These are phyloP conservation scores for Arion vulgaris DNA, from an alignment of 1,140 invertebrate genomes.

Conservation along the genomic window DNA sequence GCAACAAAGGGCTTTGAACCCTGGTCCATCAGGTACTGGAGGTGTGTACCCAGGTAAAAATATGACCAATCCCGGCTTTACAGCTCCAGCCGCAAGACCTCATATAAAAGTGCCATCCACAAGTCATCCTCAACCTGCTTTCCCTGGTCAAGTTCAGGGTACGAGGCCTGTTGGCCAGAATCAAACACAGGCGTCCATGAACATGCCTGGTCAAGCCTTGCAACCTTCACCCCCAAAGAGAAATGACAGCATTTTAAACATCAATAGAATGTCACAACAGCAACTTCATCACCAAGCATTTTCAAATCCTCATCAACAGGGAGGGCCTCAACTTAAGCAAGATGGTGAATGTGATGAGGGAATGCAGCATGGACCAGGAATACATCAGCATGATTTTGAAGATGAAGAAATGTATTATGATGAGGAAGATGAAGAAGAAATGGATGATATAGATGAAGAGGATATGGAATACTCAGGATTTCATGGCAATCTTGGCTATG, in stretches of 20 bases:
- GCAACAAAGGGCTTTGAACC: not conserved
- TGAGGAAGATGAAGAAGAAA: slow-evolving; percentile 30
- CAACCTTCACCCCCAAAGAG: not conserved
- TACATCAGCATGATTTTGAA: not conserved
- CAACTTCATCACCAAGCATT: not conserved
- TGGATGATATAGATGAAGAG: not conserved
- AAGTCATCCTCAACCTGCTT: not conserved
- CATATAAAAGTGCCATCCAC: not conserved
- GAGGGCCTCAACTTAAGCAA: not conserved
- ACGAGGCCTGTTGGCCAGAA: not conserved
- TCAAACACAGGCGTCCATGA: not conserved
- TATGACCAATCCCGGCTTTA: not conserved
- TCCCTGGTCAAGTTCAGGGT: not conserved
- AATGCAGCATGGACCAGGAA: not conserved
- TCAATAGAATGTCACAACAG: not conserved
- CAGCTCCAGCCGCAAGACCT: not conserved
- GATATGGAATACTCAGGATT: not conserved
- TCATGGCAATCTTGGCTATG: not conserved
- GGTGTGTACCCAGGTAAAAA: not conserved
- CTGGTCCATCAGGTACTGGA: not conserved
- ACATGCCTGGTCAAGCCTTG: not conserved
- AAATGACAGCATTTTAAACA: not conserved
- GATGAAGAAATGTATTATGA: slow-evolving; percentile 28
- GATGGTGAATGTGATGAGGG: not conserved
- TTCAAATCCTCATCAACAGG: not conserved